Base-by-base conservation (phyloP, 2,113 vertebrate genomes). In the Apaloderma vittatum region DNA sequence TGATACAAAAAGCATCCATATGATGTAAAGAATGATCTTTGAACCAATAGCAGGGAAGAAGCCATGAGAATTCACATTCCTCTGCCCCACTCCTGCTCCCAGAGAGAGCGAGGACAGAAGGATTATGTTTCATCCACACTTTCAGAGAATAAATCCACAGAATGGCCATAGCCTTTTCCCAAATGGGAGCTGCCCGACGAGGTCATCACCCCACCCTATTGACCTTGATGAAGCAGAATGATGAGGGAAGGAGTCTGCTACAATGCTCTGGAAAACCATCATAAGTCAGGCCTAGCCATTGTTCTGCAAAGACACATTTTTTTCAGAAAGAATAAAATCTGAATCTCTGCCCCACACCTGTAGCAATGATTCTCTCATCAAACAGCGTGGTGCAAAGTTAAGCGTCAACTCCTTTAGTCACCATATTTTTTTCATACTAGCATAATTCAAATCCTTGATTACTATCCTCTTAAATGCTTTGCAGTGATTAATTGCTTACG, bases 381-480 rank as follows among this genome's bases (percentile, higher is more conserved):
- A 75, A 68, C 49, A 80, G 48, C 6, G 9, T 37, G 45, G 22
- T 80, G 24, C 61, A 67, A 86, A 93, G 30, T 84, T 95, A 92
- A 96, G 40, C 72, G 36, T 93, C 65, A 43, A 32, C 24, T 74
- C 15, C 63, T 86, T 92, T 58, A 91, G 59, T 79, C 59, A 73
- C 48, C 24, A 8, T 80, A 30, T 51, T 70, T 93, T 91, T 90
- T 85, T 82, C 90, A 88, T 76, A 45, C 27, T 68, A 75, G 22
- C 36, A 16, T 84, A 92, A 88, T 91, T 93, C 43, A 96, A 93
- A 93, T 96, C 84, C 84, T 72, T 86, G 72, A 81, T 88, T 62
- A 71, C 29, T 75, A 43, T 90, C 77, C 45, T 86, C 83, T 92
- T 87, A 91, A 83, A 83, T 81, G 55, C 80, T 95, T 94, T 95